Base-by-base conservation (phyloP, 2,888 invertebrate species). In the Isoperla grammatica region DNA sequence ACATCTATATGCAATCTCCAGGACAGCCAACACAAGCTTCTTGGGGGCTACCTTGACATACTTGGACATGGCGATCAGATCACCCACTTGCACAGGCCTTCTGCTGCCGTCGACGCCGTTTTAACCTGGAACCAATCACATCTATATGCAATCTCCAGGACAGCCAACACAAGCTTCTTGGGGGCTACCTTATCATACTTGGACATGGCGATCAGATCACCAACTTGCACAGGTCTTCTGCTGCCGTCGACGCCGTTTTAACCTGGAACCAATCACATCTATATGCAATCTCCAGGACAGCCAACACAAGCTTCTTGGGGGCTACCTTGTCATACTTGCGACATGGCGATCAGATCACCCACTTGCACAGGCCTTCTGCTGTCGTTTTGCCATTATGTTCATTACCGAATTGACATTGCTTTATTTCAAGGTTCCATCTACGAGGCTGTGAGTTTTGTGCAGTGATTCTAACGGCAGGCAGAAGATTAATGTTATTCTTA, bases 11-110 rank as follows among this genome's bases (percentile, higher is more conserved):
- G n/a, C n/a, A 39, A 86, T 75, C 62, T 88, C 87, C 48, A 95
- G 77, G 37, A 88, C 86, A 8, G 88, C 88, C 62, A 98, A 75
- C n/a, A 93, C 90, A 68, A 85, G 82, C 73, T 92, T 92, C 77
- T 97, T 98, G 0, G 98, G 98, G 0, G 94, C 93, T 1, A 96
- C 94, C 69, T 87, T 88, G 73, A 96, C 95, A 72, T 97, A 98
- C 69, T 94, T 90, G 1, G 94, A 90, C 75, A 98, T 88, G 0
- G 97, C 97, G 65, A 91, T 86, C n/a, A n/a, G n/a, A n/a, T n/a
- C 20, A 96, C 90, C 97, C 97, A 98, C 69, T 90, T 88, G 72
- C 95, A 95, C 69, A 92, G 78, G 60, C 89, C 95, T 76, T 95
- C 94, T 68, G 90, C 90, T 6, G 95, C 95, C 0, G 87, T 86